Base-by-base conservation (phyloP, 2,888 invertebrate genomes). In the Polymixis flavicincta region DNA sequence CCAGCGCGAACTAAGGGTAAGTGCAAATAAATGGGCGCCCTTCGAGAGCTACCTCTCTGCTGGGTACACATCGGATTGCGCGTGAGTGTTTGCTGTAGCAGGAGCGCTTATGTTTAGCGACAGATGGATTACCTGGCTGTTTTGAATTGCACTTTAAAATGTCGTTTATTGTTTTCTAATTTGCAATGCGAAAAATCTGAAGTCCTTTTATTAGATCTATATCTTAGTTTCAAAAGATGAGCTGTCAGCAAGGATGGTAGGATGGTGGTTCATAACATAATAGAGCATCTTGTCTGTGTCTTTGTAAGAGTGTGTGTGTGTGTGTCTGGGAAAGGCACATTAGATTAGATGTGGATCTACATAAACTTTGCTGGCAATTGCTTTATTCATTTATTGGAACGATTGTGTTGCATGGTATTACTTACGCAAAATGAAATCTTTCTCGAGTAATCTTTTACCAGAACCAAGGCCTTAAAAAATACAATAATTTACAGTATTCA, bases 11-110 rank as follows among this genome's bases (percentile, higher is more conserved):
- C 59, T 61, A 67, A 77, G 86, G 78, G 80, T 63, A 61, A 55
- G 78, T 37, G 80, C 72, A 85, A 87, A 78, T 78, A 85, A 68
- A 74, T 70, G 72, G 50, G 70, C 63, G 67, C 54, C 71, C 73
- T 75, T 77, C 57, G 45, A 80, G 75, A 66, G 83, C 54, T 55
- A 48, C 65, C 73, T 74, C 87, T 81, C 79, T 82, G 72, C 77
- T 76, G 61, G 61, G 76, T 70, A 75, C 86, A 78, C 85, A 71
- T 37, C 32, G 74, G 61, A 63, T 55, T 74, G 77, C 28, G 72
- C 80, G 69, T 68, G 83, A 84, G 76, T 86, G 80, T 88, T 86
- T 84, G 76, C 71, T 57, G 71, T 22, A 59, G 22, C 22, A 13
- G 11, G 76, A 76, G 75, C 61, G 61, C 71, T 85, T 70, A 48